These are phyloP conservation scores for Hirtodrosophila confusa DNA, from an alignment of 2,888 invertebrate genomes.

Conservation along the genomic window DNA sequence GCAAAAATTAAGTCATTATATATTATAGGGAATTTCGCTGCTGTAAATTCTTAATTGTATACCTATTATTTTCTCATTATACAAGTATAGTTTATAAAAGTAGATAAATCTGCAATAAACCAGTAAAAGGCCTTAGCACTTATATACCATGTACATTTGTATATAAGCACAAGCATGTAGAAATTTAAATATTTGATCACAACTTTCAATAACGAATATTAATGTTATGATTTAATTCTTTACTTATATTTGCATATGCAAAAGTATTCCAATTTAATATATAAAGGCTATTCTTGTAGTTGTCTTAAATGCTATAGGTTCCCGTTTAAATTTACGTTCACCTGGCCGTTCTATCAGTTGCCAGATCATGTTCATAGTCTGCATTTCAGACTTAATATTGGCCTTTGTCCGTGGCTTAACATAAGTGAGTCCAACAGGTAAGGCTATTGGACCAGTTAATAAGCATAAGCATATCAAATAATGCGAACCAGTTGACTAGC, in stretches of 20 bases:
- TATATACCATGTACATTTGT: too few relatives aligned
- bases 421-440: slow-evolving; percentile 25
- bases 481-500: slow-evolving; percentile 50
- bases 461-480: slow-evolving; percentile 58
- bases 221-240: too few relatives aligned
- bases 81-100: too few relatives aligned
- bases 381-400: slow-evolving; percentile 1
- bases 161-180: too few relatives aligned
- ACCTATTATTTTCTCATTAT: too few relatives aligned
- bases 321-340: slow-evolving; percentile 9
- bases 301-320: slow-evolving; percentile 12
- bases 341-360: slow-evolving; percentile 20
- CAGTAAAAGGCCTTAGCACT: too few relatives aligned
- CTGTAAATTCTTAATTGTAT: too few relatives aligned
- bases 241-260: slow-evolving; percentile 18
- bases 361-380: slow-evolving; percentile 34
- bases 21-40: too few relatives aligned
- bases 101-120: too few relatives aligned
- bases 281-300: slow-evolving; percentile 13
- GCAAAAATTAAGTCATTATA: too few relatives aligned
- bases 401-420: slow-evolving; percentile 22
- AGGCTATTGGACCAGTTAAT: slow-evolving; percentile 54
- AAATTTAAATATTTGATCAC: too few relatives aligned
- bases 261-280: slow-evolving; percentile 6
- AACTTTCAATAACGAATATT: too few relatives aligned